phyloP scores from a whole-genome alignment of 2,888 invertebrate genomes.

The Andrena bucephala region DNA sequence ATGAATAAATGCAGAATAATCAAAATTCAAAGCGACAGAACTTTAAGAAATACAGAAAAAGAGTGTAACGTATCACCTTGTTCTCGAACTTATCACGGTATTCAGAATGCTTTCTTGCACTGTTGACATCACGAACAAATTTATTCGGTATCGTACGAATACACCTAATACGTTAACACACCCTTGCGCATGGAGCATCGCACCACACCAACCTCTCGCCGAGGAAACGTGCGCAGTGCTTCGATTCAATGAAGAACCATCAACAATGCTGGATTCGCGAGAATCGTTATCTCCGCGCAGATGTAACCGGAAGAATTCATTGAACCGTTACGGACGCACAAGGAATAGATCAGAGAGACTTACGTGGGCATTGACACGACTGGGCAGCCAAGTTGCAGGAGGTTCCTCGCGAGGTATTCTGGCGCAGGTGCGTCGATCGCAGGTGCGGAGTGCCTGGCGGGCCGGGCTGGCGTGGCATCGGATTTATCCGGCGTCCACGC shows the following conservation, averaged over 20 bases:
- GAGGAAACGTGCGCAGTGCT: slow-evolving; percentile 24
- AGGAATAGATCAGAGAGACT: slow-evolving; percentile 63
- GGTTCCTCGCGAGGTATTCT: slow-evolving; percentile 80
- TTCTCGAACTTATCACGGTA: too few relatives aligned
- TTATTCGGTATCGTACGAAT: neutral
- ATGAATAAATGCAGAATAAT: too few relatives aligned
- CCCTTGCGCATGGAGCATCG: slow-evolving; percentile 19
- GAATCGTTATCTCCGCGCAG: neutral
- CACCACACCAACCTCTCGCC: slow-evolving; percentile 17
- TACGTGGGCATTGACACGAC: slow-evolving; percentile 81
- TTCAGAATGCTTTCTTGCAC: neutral
- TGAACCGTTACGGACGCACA: neutral
- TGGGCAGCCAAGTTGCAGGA: slow-evolving; percentile 82
- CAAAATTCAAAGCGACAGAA: neutral
- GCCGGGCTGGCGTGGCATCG: slow-evolving; percentile 56
- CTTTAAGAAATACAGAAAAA: neutral
- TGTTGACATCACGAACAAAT: slow-evolving; percentile 1
- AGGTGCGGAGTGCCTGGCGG: slow-evolving; percentile 76
- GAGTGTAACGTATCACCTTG: neutral
- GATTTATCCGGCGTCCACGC: slow-evolving; percentile 47
- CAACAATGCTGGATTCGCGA: neutral
- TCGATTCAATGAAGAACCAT: slow-evolving; percentile 1
- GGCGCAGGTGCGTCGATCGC: slow-evolving; percentile 78
- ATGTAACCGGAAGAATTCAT: neutral
- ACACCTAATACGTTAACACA: too few relatives aligned